Evolutionary conservation across 2,797 vertebrate species (phyloP).

Genomic region (Crocodylus rhombifer): DNA sequence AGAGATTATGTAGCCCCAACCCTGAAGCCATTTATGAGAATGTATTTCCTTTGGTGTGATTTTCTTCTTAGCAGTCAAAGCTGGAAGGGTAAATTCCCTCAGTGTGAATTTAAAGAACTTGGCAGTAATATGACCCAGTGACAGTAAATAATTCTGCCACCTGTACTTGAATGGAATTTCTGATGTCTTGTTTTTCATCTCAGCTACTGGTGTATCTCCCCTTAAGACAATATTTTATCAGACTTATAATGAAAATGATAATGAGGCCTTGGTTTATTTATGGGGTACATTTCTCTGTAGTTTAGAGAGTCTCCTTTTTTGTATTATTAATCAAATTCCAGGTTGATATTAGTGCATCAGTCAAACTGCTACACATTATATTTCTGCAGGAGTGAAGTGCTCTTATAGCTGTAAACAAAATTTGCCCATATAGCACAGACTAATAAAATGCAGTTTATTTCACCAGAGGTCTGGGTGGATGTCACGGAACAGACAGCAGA

Average conservation of each 20-base stretch:
- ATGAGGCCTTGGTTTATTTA: constrained; percentile 72
- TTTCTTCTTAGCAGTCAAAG: constrained; percentile 49
- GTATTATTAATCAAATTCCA: constrained; percentile 62
- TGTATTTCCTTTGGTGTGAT: not conserved
- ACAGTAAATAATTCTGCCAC: constrained; percentile 70
- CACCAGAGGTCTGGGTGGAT: not conserved
- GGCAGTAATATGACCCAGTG: constrained; percentile 10
- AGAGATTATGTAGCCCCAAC: not conserved
- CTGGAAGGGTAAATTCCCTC: constrained; percentile 51
- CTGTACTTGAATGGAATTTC: constrained; percentile 63
- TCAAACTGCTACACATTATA: constrained; percentile 3
- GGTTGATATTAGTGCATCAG: constrained; percentile 3
- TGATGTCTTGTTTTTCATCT: constrained; percentile 69
- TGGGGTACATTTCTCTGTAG: not conserved
- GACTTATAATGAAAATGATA: constrained; percentile 75
- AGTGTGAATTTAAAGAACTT: constrained; percentile 59
- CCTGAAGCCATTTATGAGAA: not conserved
- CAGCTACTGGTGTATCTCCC: constrained; percentile 48
- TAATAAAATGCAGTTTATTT: constrained; percentile 7
- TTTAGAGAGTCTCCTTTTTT: constrained; percentile 31
- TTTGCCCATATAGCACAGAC: not conserved
- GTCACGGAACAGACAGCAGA: constrained; percentile 23
- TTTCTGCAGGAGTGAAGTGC: not conserved
- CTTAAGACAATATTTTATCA: constrained; percentile 70
- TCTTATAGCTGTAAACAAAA: constrained; percentile 8